A percentile compares a stretch with the other conserved stretches of the same genome.
These are phyloP conservation scores for Tetropium fuscum DNA, from an alignment of 2,888 invertebrate species.

Conservation along the genomic window DNA sequence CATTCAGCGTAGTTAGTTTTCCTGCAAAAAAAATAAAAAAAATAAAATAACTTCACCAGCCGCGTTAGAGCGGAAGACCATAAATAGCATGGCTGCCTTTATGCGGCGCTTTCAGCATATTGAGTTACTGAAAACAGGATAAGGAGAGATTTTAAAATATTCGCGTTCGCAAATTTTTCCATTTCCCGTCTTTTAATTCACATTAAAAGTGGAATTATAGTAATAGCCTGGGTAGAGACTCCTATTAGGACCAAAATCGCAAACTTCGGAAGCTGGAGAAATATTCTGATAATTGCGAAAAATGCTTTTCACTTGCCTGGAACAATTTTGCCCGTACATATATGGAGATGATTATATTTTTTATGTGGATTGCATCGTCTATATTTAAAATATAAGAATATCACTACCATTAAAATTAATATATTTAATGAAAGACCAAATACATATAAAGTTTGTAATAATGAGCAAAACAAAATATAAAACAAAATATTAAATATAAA, in stretches of 20 bases:
- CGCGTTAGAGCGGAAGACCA: constrained; percentile 21
- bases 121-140: constrained; percentile 25
- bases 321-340: no score
- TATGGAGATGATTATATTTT: no score
- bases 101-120: constrained; percentile 21
- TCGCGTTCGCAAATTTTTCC: constrained; percentile 29
- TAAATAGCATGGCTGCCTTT: constrained; percentile 26
- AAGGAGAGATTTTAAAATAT: constrained; percentile 27
- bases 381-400: no score
- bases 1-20: constrained; percentile 9
- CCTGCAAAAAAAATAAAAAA: constrained; percentile 13
- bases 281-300: no score
- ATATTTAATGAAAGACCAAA: no score
- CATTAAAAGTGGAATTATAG: constrained; percentile 20
- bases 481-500: no score
- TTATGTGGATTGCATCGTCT: no score
- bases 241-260: background rate
- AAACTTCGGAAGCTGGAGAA: no score
- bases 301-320: no score
- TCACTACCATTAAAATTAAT: no score
- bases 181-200: constrained; percentile 27
- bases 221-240: constrained; percentile 11
- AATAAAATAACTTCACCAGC: constrained; percentile 5
- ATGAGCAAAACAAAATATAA: no score
- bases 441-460: no score